Conservation (phyloP, 2,113 vertebrate species). For the rat (Rattus norvegicus) region DNA sequence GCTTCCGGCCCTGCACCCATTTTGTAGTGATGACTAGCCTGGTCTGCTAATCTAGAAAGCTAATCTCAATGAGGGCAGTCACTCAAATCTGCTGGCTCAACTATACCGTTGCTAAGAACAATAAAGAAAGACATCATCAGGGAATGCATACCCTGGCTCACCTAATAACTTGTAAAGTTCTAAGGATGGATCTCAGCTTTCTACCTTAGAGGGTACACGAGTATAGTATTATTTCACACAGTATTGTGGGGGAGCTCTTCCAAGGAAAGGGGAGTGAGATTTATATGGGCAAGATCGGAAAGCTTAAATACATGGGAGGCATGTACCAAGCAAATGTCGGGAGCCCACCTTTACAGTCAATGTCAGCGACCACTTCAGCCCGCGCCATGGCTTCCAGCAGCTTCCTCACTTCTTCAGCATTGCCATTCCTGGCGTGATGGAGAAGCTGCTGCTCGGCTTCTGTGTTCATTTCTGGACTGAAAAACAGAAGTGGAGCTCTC, state of each 20-base stretch:
- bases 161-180: background rate
- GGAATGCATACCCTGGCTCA: background rate
- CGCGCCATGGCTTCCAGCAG: constrained; percentile 88
- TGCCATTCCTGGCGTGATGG: constrained; percentile 94
- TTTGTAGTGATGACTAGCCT: background rate
- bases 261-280: background rate
- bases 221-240: background rate
- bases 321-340: background rate
- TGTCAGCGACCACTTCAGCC: constrained; percentile 89
- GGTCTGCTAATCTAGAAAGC: background rate
- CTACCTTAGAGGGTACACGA: background rate
- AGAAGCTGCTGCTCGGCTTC: constrained; percentile 94
- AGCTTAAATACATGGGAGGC: background rate
- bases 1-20: background rate
- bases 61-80: background rate
- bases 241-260: background rate
- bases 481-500: background rate
- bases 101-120: background rate
- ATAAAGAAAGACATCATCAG: background rate
- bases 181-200: background rate
- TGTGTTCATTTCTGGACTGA: constrained; percentile 85
- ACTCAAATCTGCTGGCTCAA: background rate
- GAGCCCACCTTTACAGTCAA: constrained; percentile 97
- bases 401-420: constrained; percentile 89
- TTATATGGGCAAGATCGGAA: background rate